Conservation (phyloP, 2,113 vertebrate species). For the Cisticola juncidis region DNA sequence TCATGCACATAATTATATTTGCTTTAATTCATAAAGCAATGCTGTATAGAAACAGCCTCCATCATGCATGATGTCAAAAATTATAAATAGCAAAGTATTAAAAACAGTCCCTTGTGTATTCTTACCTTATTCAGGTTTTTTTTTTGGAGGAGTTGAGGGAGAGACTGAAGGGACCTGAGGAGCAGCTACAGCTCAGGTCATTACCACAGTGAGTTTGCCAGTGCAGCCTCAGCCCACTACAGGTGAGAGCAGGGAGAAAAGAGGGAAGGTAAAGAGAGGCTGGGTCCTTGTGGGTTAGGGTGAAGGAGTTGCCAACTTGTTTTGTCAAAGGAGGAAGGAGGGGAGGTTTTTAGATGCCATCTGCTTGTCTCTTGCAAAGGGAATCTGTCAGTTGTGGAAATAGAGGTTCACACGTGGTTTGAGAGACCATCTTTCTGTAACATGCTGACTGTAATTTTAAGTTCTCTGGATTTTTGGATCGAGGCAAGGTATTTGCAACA, state of each 20-base stretch:
- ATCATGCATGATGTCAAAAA: background rate
- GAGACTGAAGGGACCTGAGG: background rate
- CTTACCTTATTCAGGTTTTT: background rate
- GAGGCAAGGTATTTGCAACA: background rate
- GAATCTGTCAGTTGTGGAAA: background rate
- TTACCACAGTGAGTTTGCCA: background rate
- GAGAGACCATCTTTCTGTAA: background rate
- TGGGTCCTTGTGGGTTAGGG: background rate
- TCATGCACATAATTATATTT: background rate
- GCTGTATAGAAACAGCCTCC: background rate
- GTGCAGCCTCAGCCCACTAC: background rate
- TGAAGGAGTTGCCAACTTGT: background rate
- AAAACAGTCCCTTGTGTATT: background rate
- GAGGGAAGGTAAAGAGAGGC: background rate
- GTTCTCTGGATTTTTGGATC: background rate
- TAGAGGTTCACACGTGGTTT: background rate
- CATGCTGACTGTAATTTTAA: background rate
- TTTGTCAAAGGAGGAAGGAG: background rate
- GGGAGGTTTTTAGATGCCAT: background rate
- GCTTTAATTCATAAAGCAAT: background rate
- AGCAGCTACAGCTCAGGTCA: background rate
- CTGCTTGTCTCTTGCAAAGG: background rate
- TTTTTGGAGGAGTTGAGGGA: background rate
- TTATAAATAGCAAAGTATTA: background rate
- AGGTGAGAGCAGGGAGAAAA: background rate